Conservation (phyloP, 1,140 invertebrate species). For the Phenacoccus solenopsis region DNA sequence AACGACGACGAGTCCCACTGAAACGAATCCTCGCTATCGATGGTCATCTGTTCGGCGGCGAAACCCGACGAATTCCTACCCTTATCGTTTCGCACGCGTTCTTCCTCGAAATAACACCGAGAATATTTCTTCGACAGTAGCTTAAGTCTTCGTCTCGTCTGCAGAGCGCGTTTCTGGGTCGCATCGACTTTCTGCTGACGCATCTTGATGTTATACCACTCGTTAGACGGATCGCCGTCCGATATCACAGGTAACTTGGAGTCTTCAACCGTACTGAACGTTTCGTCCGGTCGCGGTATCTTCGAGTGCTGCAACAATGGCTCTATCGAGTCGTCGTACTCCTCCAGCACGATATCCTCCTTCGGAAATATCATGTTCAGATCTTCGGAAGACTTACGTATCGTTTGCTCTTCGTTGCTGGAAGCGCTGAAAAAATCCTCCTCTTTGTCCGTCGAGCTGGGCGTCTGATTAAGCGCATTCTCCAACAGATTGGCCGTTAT, state of each 20-base stretch:
- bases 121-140: constrained; percentile 28
- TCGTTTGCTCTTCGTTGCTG: constrained; percentile 22
- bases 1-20: constrained; percentile 20
- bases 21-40: constrained; percentile 29
- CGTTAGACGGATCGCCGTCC: constrained; percentile 23
- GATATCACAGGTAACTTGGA: constrained; percentile 10
- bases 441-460: constrained; percentile 23
- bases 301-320: constrained; percentile 22
- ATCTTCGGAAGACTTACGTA: constrained; percentile 21
- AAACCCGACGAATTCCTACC: constrained; percentile 28
- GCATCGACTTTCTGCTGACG: constrained; percentile 22
- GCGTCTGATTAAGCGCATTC: constrained; percentile 22
- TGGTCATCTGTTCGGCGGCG: constrained; percentile 30
- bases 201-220: constrained; percentile 27
- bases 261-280: constrained; percentile 18
- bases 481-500: constrained; percentile 26
- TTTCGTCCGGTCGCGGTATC: constrained; percentile 18
- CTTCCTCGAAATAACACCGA: constrained; percentile 28
- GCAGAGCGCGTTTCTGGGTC: constrained; percentile 18
- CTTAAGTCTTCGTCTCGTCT: constrained; percentile 24
- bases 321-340: constrained; percentile 23
- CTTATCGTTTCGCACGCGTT: constrained; percentile 23
- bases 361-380: constrained; percentile 25
- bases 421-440: constrained; percentile 27
- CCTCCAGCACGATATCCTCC: constrained; percentile 23